A percentile compares a stretch with the other conserved stretches of the same genome.
Conservation (phyloP, 2,888 invertebrate species). For the Mayetiola destructor region DNA sequence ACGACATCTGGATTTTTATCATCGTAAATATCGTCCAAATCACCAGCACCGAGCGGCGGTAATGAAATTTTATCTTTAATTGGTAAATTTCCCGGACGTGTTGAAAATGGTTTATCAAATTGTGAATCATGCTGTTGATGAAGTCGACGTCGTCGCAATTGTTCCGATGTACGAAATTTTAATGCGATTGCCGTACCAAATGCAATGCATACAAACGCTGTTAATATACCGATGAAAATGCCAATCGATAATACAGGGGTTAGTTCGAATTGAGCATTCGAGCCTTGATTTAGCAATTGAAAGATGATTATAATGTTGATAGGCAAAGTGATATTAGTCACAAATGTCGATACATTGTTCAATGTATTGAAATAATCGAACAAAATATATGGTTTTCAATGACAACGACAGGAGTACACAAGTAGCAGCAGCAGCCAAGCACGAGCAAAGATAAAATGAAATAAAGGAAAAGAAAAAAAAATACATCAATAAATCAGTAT, state of each 20-base stretch:
- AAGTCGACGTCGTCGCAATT: constrained; percentile 30
- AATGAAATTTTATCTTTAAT: constrained; percentile 53
- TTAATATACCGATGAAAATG: constrained; percentile 35
- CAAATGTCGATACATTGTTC: neutral
- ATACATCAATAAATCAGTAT: constrained; percentile 6
- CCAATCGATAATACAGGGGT: constrained; percentile 39
- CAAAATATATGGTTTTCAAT: neutral
- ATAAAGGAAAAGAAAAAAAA: neutral
- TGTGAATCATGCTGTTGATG: constrained; percentile 31
- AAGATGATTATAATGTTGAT: constrained; percentile 14
- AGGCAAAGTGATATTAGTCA: neutral
- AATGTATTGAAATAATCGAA: neutral
- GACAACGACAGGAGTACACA: neutral
- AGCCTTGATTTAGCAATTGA: constrained; percentile 31
- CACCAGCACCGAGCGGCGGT: constrained; percentile 32
- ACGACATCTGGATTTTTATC: constrained; percentile 83
- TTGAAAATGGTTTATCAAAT: constrained; percentile 19
- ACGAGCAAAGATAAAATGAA: neutral
- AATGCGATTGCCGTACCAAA: constrained; percentile 34
- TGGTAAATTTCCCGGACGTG: constrained; percentile 45
- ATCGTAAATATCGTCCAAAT: constrained; percentile 60
- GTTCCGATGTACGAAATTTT: constrained; percentile 34
- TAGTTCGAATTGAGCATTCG: constrained; percentile 39
- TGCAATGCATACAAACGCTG: constrained; percentile 34
- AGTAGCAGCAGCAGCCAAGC: no score